Evolutionary conservation across 2,113 vertebrate species (phyloP).

Genomic region (Tautogolabrus adspersus): DNA sequence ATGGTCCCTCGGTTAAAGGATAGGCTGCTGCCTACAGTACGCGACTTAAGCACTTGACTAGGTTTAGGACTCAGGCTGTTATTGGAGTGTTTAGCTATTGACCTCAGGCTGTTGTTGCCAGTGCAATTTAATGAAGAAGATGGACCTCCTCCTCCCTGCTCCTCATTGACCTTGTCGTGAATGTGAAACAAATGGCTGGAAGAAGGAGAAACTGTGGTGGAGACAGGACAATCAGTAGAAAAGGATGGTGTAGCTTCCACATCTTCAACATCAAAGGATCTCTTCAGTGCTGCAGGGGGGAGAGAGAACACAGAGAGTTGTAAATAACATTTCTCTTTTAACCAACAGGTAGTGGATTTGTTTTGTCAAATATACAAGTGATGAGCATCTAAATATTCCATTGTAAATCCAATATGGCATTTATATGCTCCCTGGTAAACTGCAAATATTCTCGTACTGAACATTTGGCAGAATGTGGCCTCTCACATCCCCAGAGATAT

Average conservation of each 20-base stretch:
- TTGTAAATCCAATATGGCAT: too few species aligned
- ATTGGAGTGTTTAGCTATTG: conserved; percentile 64
- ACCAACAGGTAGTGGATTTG: too few species aligned
- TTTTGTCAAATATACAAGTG: too few species aligned
- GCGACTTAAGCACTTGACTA: conserved; percentile 74
- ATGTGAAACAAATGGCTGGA: conserved; percentile 59
- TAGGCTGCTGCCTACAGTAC: conserved; percentile 72
- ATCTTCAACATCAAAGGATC: conserved; percentile 89
- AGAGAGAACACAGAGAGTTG: conserved; percentile 6
- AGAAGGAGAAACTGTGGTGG: conserved; percentile 67
- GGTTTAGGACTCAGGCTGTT: conserved; percentile 63
- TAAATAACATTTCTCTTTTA: background rate
- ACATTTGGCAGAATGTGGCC: too few species aligned
- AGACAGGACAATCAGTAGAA: conserved; percentile 70
- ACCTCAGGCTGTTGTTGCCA: conserved; percentile 47
- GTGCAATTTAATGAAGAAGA: conserved; percentile 50
- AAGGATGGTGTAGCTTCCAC: conserved; percentile 77
- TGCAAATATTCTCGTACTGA: too few species aligned
- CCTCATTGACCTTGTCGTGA: conserved; percentile 70
- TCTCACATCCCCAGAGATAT: too few species aligned
- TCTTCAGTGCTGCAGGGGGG: conserved; percentile 86
- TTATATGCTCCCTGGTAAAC: too few species aligned
- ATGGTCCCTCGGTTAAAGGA: conserved; percentile 83
- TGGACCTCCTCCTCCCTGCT: conserved; percentile 31
- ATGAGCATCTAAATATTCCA: too few species aligned